Evolutionary conservation across 1,140 invertebrate species (phyloP).

Genomic region (Homalodisca vitripennis): DNA sequence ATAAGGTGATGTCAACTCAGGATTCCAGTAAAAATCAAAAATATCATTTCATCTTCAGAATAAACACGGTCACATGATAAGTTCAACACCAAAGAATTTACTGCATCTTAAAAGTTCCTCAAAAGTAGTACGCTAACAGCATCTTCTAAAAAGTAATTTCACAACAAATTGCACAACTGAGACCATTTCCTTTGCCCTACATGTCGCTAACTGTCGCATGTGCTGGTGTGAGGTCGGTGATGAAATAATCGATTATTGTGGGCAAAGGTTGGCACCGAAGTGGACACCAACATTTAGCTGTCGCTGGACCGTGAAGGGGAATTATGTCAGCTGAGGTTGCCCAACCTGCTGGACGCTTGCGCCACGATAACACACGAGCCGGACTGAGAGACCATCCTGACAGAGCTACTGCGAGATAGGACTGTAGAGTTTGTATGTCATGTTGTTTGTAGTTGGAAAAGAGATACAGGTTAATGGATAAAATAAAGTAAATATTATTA

Average conservation of each 20-base stretch:
- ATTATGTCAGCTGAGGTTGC: not conserved
- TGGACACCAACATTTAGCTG: not conserved
- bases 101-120: no score
- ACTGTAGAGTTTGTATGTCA: not conserved
- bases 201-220: no score
- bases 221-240: no score
- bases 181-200: no score
- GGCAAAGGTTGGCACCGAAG: not conserved
- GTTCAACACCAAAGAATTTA: no score
- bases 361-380: not conserved
- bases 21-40: no score
- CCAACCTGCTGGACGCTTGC: not conserved
- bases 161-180: no score
- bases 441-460: not conserved
- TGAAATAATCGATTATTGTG: not conserved
- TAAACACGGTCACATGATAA: no score
- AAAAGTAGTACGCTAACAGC: no score
- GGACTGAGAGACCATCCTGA: not conserved
- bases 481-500: not conserved
- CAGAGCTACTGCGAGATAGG: not conserved
- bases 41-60: no score
- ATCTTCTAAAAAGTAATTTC: no score
- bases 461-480: not conserved
- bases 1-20: no score
- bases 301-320: not conserved